These are phyloP conservation scores for Vireo griseus DNA, from an alignment of 2,797 vertebrate genomes.

Conservation along the genomic window DNA sequence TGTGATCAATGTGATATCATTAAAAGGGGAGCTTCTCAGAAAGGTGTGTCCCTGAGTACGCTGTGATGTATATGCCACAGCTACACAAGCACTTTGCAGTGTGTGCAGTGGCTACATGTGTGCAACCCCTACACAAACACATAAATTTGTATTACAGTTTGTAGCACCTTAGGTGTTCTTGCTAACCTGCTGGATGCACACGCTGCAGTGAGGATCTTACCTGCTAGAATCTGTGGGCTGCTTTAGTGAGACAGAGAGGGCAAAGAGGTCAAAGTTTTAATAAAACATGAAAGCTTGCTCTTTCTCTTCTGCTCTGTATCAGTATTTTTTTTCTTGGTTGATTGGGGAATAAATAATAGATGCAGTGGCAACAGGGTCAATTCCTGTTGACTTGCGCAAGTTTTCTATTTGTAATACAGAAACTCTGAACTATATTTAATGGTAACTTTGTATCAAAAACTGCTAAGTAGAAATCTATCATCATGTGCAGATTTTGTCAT, in stretches of 20 bases:
- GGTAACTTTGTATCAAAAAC: neutral
- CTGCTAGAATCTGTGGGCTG: neutral
- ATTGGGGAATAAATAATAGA: neutral
- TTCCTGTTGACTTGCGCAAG: neutral
- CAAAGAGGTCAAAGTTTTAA: neutral
- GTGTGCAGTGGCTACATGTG: neutral
- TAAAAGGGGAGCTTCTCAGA: neutral
- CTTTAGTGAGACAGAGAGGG: neutral
- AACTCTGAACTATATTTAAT: neutral
- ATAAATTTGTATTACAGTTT: accelerated
- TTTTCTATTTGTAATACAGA: neutral
- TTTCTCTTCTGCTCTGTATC: neutral
- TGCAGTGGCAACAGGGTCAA: neutral
- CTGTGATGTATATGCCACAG: accelerated
- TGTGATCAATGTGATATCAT: neutral
- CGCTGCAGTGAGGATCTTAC: neutral
- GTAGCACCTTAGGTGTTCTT: neutral
- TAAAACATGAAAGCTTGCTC: neutral
- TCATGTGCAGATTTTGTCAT: neutral
- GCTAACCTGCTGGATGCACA: neutral
- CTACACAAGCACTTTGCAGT: neutral
- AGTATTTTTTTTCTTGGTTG: neutral
- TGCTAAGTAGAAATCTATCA: neutral
- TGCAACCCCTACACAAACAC: neutral
- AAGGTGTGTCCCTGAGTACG: neutral